These are phyloP conservation scores for Hylaea fasciaria DNA, from an alignment of 2,888 invertebrate species.

Conservation along the genomic window DNA sequence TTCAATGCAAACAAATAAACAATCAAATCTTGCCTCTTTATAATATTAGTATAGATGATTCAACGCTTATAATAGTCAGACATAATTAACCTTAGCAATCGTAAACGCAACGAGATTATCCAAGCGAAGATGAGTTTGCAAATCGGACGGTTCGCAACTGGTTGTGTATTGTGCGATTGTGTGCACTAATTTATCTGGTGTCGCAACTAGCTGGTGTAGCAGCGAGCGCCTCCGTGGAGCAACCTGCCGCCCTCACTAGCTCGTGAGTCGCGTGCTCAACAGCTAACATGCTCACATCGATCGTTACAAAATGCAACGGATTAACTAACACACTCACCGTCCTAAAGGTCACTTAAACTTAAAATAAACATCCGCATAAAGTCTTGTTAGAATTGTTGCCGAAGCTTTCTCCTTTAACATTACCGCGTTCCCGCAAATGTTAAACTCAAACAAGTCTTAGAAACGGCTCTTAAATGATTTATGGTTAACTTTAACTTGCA, in stretches of 20 bases:
- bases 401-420: conserved; percentile 5
- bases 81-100: conserved; percentile 16
- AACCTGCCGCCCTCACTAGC: conserved; percentile 7
- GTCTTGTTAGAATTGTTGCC: background rate
- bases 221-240: conserved; percentile 2
- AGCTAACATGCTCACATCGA: background rate
- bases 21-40: too few relatives aligned
- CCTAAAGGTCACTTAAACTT: conserved; percentile 1
- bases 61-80: too few relatives aligned
- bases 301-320: conserved; percentile 11
- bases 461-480: background rate
- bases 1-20: too few relatives aligned
- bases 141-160: conserved; percentile 28
- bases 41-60: too few relatives aligned
- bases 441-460: conserved; percentile 3
- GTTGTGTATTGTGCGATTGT: conserved; percentile 9
- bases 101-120: conserved; percentile 32
- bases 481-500: conserved; percentile 1
- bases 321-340: background rate
- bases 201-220: conserved; percentile 25
- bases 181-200: conserved; percentile 26
- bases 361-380: background rate
- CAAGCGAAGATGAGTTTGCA: conserved; percentile 36
- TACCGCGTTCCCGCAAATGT: conserved; percentile 16
- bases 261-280: background rate